These are phyloP conservation scores for Mythimna pallens DNA, from an alignment of 2,888 invertebrate species.

Conservation along the genomic window DNA sequence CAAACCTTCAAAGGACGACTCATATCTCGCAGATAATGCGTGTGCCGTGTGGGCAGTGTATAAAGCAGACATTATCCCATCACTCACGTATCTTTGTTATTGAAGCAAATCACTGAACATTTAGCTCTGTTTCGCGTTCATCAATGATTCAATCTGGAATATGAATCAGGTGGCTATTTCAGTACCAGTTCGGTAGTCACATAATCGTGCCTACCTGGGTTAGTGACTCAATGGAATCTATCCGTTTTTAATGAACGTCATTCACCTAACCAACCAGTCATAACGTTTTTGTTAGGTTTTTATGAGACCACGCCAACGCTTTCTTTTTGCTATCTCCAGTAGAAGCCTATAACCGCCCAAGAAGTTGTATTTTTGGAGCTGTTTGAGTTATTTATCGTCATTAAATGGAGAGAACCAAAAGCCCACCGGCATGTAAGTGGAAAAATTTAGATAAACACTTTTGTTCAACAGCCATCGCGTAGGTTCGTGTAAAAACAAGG, in stretches of 20 bases:
- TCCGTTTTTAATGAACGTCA: constrained; percentile 15
- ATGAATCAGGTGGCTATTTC: constrained; percentile 72
- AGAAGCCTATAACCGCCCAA: not conserved
- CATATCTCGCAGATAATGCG: constrained; percentile 53
- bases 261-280: not conserved
- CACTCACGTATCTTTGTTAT: constrained; percentile 56
- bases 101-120: constrained; percentile 58
- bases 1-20: constrained; percentile 54
- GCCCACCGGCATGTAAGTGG: constrained; percentile 26
- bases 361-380: constrained; percentile 14
- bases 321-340: constrained; percentile 7
- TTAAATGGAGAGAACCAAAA: constrained; percentile 37
- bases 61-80: constrained; percentile 51
- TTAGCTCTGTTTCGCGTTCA: constrained; percentile 60
- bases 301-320: constrained; percentile 18
- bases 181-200: constrained; percentile 59
- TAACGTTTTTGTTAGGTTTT: constrained; percentile 11
- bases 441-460: constrained; percentile 60
- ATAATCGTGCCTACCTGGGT: constrained; percentile 58
- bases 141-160: constrained; percentile 65
- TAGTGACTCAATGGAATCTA: constrained; percentile 49
- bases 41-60: constrained; percentile 47
- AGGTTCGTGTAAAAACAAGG: constrained; percentile 67
- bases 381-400: constrained; percentile 42
- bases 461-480: constrained; percentile 62